Base-by-base conservation (phyloP, 1,140 invertebrate species). In the Saccostrea echinata region DNA sequence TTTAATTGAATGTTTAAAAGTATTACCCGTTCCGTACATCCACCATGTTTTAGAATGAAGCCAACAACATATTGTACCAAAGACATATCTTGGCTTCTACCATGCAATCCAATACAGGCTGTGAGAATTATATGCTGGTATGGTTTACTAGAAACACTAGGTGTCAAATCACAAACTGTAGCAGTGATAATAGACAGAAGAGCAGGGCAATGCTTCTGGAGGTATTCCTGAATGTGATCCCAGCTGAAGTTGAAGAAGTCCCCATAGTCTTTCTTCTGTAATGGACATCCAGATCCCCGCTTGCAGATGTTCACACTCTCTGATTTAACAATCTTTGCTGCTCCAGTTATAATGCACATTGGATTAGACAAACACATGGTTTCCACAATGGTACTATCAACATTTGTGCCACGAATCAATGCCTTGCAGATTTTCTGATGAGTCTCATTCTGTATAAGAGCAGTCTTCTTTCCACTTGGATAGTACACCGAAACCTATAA, bases 341-440 rank as follows among this genome's bases (percentile, higher is more conserved):
- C 52, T 55, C 43, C 8, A n/a, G 51, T 84, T 30, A 84, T 61
- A 8, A 84, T 27, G 13, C 27, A 43, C 51, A 33, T 21, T 61
- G 52, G 52, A 30, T 61, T 27, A 57, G 84, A 55, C 2, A 24
- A 21, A 61, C 52, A 84, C n/a, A 84, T 2, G 21, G 18, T 57
- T 8, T 80, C 35, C 3, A 80, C 83, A 84, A 84, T 57, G 24
- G 51, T 57, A 55, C 27, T 57, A 84, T 53, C 53, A 30, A 84
- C 24, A 24, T 61, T 61, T 27, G 18, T 27, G 3, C 53, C 53
- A 61, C 53, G 83, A 30, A 55, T 52, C 30, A 84, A 61, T 55
- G 83, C 83, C 53, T 84, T 84, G 53, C 83, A 84, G n/a, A 84
- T 55, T 55, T 53, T 61, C 83, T 84, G 51, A 61, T 84, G 52